Conservation (phyloP, 2,888 invertebrate species). For the Omphaloscelis lunosa region DNA sequence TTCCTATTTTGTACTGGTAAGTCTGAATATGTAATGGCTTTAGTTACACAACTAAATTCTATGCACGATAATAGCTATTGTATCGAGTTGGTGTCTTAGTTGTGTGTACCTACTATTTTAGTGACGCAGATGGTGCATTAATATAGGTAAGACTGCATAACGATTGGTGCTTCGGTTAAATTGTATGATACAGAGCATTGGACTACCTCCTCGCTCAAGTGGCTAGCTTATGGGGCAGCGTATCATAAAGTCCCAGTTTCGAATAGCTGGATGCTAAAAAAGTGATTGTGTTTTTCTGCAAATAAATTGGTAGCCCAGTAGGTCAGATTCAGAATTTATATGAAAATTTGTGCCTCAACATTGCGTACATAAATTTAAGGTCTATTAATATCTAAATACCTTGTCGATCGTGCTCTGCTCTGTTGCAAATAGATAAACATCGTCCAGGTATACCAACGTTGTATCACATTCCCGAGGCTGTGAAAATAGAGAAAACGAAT, state of each 20-base stretch:
- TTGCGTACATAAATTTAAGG: neutral
- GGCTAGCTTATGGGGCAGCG: neutral
- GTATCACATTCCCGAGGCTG: too few species aligned
- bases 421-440: too few species aligned
- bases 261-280: neutral
- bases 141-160: neutral
- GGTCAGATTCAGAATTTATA: neutral
- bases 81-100: constrained; percentile 41
- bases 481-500: too few species aligned
- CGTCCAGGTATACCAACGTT: too few species aligned
- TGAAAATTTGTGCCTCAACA: neutral
- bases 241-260: neutral
- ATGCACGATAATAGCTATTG: constrained; percentile 23
- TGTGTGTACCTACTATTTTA: constrained; percentile 22
- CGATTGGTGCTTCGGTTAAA: too few species aligned
- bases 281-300: too few species aligned
- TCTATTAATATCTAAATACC: too few species aligned
- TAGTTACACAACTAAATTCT: constrained; percentile 35
- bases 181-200: neutral
- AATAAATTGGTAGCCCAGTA: too few species aligned
- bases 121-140: neutral
- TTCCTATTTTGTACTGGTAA: neutral
- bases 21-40: constrained; percentile 27
- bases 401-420: too few species aligned
- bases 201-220: rapidly evolving